Evolutionary conservation across 1,140 invertebrate species (phyloP).

Genomic region (Zaprionus kolodkinae): DNA sequence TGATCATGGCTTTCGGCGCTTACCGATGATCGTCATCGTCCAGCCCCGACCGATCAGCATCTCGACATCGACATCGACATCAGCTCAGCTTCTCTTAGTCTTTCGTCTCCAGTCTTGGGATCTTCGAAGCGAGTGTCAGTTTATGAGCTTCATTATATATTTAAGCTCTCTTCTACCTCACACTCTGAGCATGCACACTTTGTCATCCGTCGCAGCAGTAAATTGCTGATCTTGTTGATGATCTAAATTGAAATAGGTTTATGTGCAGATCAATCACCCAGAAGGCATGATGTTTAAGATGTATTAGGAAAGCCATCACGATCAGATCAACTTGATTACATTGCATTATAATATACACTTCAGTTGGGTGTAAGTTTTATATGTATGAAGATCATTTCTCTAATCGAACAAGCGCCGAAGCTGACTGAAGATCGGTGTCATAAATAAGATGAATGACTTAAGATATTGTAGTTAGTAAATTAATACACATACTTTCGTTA

Average conservation of each 20-base stretch:
- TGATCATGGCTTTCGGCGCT: constrained; percentile 58
- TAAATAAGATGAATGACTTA: too few relatives aligned
- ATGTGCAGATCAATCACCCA: constrained; percentile 2
- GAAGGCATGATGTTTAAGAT: neutral
- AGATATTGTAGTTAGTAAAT: too few relatives aligned
- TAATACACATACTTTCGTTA: neutral
- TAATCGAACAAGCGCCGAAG: neutral
- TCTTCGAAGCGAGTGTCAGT: constrained; percentile 62
- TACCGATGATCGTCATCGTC: neutral
- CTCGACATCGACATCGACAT: constrained; percentile 15
- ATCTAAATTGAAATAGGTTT: constrained; percentile 8
- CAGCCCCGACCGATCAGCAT: neutral
- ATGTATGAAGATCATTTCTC: neutral
- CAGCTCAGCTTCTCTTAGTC: constrained; percentile 1
- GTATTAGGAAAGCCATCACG: neutral
- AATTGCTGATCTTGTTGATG: constrained; percentile 21
- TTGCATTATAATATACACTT: neutral
- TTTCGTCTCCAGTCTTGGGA: neutral
- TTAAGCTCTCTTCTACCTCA: constrained; percentile 37
- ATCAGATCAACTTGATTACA: neutral
- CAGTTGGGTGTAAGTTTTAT: neutral
- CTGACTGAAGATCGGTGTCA: too few relatives aligned
- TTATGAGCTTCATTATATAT: constrained; percentile 81
- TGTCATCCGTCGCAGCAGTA: constrained; percentile 18
- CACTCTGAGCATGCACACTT: constrained; percentile 18